phyloP scores from a whole-genome alignment of 2,888 invertebrate genomes.

The Polyommatus iphigenia region DNA sequence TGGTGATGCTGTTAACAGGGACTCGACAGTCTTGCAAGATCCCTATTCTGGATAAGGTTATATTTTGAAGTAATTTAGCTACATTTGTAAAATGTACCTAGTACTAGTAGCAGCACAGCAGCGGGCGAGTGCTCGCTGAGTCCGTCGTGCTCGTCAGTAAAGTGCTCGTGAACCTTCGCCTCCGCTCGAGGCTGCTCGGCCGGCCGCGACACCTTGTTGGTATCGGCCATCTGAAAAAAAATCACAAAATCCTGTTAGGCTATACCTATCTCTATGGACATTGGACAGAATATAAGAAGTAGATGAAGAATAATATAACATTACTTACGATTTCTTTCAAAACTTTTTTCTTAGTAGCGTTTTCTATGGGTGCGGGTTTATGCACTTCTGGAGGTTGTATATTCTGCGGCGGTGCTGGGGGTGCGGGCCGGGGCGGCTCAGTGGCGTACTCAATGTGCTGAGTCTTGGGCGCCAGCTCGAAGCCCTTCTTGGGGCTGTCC shows the following conservation, averaged over 20 bases:
- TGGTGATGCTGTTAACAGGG: too few relatives aligned
- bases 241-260: too few relatives aligned
- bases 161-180: slow-evolving; percentile 54
- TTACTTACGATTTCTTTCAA: slow-evolving; percentile 41
- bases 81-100: slow-evolving; percentile 72
- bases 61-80: too few relatives aligned
- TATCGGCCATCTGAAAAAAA: slow-evolving; percentile 10
- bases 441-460: slow-evolving; percentile 38
- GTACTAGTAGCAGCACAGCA: slow-evolving; percentile 88
- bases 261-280: not conserved
- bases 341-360: slow-evolving; percentile 45
- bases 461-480: slow-evolving; percentile 47
- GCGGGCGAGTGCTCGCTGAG: slow-evolving; percentile 87
- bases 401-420: slow-evolving; percentile 41
- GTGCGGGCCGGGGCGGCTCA: slow-evolving; percentile 40
- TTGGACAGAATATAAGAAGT: too few relatives aligned
- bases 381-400: slow-evolving; percentile 36
- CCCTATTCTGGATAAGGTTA: too few relatives aligned
- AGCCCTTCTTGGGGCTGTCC: slow-evolving; percentile 68
- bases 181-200: slow-evolving; percentile 34
- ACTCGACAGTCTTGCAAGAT: too few relatives aligned
- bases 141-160: slow-evolving; percentile 80
- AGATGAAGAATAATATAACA: not conserved
- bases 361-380: slow-evolving; percentile 36
- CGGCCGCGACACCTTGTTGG: slow-evolving; percentile 33